A percentile compares a stretch with the other conserved stretches of the same genome.
phyloP scores from a whole-genome alignment of 2,113 vertebrate genomes.

The Nesospiza acunhae region DNA sequence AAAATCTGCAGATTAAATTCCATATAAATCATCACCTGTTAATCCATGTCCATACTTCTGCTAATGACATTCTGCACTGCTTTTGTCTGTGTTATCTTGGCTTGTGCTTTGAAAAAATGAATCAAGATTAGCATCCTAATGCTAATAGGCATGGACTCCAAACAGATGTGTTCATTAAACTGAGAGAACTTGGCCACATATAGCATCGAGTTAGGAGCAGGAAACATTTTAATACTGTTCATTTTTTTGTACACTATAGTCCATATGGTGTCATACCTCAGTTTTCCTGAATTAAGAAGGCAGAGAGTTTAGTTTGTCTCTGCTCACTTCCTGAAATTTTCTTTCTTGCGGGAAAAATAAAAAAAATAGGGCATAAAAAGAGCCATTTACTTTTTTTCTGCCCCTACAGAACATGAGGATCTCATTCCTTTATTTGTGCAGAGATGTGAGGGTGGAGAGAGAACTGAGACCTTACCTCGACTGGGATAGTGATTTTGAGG shows the following conservation, averaged over 20 bases:
- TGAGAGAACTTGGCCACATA: not conserved
- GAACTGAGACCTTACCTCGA: not conserved
- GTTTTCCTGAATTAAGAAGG: not conserved
- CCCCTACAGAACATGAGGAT: not conserved
- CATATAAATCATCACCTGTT: not conserved
- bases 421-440: not conserved
- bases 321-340: not conserved
- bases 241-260: not conserved
- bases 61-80: not conserved
- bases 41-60: not conserved
- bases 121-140: not conserved
- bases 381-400: not conserved
- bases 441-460: not conserved
- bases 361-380: not conserved
- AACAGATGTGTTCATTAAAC: not conserved
- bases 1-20: not conserved
- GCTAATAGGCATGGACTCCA: not conserved
- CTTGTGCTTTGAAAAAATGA: not conserved
- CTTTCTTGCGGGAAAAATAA: not conserved
- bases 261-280: not conserved
- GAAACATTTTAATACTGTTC: not conserved
- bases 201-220: not conserved
- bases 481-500: not conserved
- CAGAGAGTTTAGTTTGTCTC: not conserved
- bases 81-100: not conserved